Conservation (phyloP, 2,113 vertebrate species). For the Notiomystis cincta region DNA sequence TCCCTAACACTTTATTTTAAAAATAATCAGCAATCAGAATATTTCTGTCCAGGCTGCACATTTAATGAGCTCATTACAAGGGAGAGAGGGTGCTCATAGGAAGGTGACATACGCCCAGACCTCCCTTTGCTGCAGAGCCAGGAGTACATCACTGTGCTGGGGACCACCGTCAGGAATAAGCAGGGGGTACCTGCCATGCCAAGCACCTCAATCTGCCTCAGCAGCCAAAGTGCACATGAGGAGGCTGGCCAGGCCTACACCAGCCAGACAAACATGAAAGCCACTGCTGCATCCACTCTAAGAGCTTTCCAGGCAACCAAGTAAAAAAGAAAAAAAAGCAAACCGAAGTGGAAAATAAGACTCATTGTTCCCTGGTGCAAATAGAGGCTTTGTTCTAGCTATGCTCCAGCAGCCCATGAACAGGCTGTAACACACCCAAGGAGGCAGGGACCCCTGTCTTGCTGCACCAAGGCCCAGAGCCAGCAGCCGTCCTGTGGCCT, state of each 20-base stretch:
- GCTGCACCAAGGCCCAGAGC: background rate
- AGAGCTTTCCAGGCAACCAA: background rate
- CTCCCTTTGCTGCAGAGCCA: background rate
- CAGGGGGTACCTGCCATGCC: background rate
- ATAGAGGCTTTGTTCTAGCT: background rate
- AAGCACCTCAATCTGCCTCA: background rate
- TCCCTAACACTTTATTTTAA: background rate
- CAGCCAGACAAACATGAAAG: background rate
- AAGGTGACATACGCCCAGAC: background rate
- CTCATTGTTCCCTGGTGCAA: background rate
- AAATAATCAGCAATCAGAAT: background rate
- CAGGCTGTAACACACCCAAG: background rate
- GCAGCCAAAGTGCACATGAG: accelerated
- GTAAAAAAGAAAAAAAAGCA: background rate
- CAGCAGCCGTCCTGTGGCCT: background rate
- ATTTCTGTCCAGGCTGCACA: background rate
- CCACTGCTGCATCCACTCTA: accelerated
- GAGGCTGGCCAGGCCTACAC: background rate
- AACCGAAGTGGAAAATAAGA: background rate
- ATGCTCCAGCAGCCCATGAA: background rate
- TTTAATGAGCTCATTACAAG: background rate
- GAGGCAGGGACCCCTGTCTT: background rate
- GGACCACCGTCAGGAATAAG: background rate
- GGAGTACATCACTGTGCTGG: background rate
- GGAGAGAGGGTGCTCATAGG: background rate